Evolutionary conservation across 2,113 vertebrate genomes (phyloP).

Genomic region (Syrmaticus mikado): DNA sequence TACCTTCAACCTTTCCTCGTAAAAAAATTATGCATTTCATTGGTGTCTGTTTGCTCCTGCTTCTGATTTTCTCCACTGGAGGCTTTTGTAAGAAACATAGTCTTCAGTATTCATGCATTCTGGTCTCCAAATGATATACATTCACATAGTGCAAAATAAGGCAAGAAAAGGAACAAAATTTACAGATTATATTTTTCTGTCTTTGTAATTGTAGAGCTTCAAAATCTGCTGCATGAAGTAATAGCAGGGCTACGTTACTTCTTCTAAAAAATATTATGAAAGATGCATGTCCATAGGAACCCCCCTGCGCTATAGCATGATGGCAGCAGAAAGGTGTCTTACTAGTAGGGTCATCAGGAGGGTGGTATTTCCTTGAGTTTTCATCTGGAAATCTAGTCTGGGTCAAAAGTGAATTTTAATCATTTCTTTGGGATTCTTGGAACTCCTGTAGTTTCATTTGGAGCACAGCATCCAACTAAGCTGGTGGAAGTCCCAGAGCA

Average conservation of each 20-base stretch:
- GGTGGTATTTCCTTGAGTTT: background rate
- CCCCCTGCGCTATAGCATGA: accelerated
- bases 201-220: background rate
- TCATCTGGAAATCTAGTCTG: background rate
- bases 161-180: background rate
- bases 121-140: background rate
- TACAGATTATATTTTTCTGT: background rate
- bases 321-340: background rate
- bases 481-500: background rate
- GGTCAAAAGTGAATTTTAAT: background rate
- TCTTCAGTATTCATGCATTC: background rate
- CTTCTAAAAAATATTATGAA: background rate
- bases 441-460: background rate
- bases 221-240: background rate
- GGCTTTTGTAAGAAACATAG: background rate
- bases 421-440: background rate
- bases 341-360: background rate
- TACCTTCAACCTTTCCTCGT: too few species aligned
- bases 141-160: background rate
- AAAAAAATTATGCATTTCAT: background rate
- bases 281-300: accelerated
- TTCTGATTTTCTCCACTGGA: background rate
- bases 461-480: background rate
- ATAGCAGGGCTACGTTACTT: background rate
- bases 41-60: background rate